Evolutionary conservation across 2,888 invertebrate genomes (phyloP), one percentile per base, ranked within the genome.

Genomic region (Clitarchus hookeri): DNA sequence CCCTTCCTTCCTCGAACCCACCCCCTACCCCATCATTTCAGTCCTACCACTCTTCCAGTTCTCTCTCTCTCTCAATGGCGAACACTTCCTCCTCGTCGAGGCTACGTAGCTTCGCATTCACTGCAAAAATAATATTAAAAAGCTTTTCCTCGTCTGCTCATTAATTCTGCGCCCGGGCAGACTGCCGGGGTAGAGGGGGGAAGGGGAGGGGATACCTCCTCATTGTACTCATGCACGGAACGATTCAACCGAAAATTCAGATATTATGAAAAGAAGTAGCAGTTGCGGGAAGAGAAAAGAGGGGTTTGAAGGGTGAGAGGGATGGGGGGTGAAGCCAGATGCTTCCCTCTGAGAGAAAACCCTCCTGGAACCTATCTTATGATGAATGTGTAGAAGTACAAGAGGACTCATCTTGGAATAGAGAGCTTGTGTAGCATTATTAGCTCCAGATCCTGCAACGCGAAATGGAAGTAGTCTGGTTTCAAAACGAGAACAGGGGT

Each of bases 251-350:
- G 86, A 53, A 83, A 82, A 65, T 44, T 25, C 83, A 83, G 86
- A 86, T 83, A 86, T 86, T 86, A 85, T 77, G 85, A 85, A 84
- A 85, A 85, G 86, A 77, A 78, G 83, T 65, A 84, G 84, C 65
- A 84, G 84, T 65, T 53, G 84, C 54, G 54, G 53, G 48, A n/a
- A 54, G 82, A 82, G 23, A 27, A 12, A 19, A 78, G 26, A 23
- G 16, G 2, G 78, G 1, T 25, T n/a, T n/a, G n/a, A n/a, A n/a
- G n/a, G 26, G 11, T 1, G 36, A 4, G 26, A 26, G 19, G 78
- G 78, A n/a, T n/a, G 26, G 26, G 26, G 1, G 26, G 78, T 11
- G 25, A 79, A 79, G 25, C 25, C 44, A 82, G 27, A 82, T 82
- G 44, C 44, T 13, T 79, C 25, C 19, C 25, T 82, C 13, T 82